Conservation (phyloP, 2,113 vertebrate genomes). For the Desmodus rotundus region DNA sequence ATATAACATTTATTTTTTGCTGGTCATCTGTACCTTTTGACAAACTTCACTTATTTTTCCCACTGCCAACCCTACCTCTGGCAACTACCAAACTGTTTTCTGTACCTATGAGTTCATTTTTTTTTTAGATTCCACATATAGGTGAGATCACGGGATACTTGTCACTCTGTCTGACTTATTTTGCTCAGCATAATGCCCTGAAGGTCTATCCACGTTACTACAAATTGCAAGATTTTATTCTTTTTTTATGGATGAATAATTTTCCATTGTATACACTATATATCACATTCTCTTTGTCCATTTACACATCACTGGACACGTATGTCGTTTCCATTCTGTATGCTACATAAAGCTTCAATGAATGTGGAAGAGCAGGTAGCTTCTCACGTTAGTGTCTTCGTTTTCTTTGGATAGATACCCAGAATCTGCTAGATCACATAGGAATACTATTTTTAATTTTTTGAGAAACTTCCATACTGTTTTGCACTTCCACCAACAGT, state of each 20-base stretch:
- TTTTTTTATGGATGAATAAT: neutral
- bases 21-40: neutral
- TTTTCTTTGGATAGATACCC: neutral
- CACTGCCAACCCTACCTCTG: accelerated
- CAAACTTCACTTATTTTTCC: neutral
- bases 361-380: neutral
- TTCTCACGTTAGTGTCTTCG: neutral
- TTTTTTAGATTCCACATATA: neutral
- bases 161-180: neutral
- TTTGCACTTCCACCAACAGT: neutral
- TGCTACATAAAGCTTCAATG: neutral
- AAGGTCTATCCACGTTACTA: neutral
- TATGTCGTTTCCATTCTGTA: neutral
- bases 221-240: neutral
- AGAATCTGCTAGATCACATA: neutral
- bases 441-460: neutral
- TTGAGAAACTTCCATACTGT: neutral
- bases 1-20: neutral
- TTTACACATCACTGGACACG: neutral
- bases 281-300: neutral
- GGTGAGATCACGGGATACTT: neutral
- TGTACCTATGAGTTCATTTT: neutral
- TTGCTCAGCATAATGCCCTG: neutral
- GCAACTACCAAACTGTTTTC: neutral
- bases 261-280: neutral